Evolutionary conservation across 2,888 invertebrate genomes (phyloP).

Genomic region (Chrysolina oricalcia): DNA sequence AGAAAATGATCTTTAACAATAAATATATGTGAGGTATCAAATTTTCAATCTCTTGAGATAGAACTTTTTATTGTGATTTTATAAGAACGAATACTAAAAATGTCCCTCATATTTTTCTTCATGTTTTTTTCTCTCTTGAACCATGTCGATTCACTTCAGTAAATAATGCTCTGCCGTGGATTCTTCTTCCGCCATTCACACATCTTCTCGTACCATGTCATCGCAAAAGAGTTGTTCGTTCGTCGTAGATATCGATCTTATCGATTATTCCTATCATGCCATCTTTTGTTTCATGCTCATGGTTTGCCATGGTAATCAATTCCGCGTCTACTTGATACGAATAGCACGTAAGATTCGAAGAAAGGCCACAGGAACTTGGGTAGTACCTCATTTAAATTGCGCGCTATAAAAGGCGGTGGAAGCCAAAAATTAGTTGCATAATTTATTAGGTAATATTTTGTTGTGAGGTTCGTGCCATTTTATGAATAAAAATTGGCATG

Average conservation of each 20-base stretch:
- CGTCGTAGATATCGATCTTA: slow-evolving; percentile 51
- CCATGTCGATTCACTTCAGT: background rate
- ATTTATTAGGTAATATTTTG: slow-evolving; percentile 2
- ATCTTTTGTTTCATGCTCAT: slow-evolving; percentile 54
- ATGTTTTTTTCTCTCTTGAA: too few species aligned
- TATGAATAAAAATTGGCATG: background rate
- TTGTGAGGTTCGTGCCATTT: background rate
- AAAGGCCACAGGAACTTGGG: slow-evolving; percentile 46
- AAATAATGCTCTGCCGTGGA: background rate
- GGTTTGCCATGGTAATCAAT: slow-evolving; percentile 51
- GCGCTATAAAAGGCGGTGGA: slow-evolving; percentile 26
- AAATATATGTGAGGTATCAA: too few species aligned
- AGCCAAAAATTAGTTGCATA: slow-evolving; percentile 21
- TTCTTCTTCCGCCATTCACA: background rate
- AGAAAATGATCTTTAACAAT: too few species aligned
- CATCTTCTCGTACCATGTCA: background rate
- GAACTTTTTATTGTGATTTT: too few species aligned
- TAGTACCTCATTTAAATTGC: slow-evolving; percentile 37
- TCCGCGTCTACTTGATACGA: slow-evolving; percentile 42
- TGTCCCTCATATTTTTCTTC: too few species aligned
- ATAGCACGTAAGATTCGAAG: slow-evolving; percentile 46
- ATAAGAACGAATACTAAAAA: too few species aligned
- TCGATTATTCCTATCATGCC: slow-evolving; percentile 52
- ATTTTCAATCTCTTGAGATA: too few species aligned
- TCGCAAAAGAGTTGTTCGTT: slow-evolving; percentile 44